Evolutionary conservation across 2,888 invertebrate genomes (phyloP).

Genomic region (Acrobasis repandana): DNA sequence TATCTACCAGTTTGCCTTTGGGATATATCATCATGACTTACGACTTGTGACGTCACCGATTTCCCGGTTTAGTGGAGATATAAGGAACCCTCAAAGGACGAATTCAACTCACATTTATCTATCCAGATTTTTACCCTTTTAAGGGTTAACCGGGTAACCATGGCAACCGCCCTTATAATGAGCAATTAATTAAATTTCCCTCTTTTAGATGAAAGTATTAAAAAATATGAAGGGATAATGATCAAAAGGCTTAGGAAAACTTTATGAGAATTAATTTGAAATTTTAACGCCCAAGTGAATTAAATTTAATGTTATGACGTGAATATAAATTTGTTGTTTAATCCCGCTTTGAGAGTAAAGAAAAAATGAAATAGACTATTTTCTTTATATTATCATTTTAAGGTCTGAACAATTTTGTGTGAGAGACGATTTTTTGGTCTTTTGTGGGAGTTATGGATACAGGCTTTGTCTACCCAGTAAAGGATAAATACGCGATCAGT

Average conservation of each 20-base stretch:
- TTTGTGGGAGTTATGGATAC: too few species aligned
- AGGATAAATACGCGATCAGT: too few species aligned
- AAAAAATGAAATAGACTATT: too few species aligned
- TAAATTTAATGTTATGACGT: background rate
- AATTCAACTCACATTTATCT: background rate
- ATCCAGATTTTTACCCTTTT: constrained; percentile 4
- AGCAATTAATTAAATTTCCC: constrained; percentile 32
- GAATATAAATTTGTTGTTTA: background rate
- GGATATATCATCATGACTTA: too few species aligned
- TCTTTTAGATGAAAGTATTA: constrained; percentile 27
- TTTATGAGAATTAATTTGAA: constrained; percentile 27
- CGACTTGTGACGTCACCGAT: too few species aligned
- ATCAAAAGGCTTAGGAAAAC: constrained; percentile 22
- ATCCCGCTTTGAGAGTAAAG: background rate
- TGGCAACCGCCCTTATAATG: constrained; percentile 30
- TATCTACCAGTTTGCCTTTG: too few species aligned
- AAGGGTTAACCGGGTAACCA: constrained; percentile 23
- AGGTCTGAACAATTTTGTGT: too few species aligned
- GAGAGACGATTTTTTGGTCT: too few species aligned
- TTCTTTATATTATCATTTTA: too few species aligned
- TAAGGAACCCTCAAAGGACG: background rate
- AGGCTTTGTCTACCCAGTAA: too few species aligned
- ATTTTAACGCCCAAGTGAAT: constrained; percentile 22
- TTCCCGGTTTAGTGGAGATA: too few species aligned
- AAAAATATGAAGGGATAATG: constrained; percentile 25